Evolutionary conservation across 2,888 invertebrate genomes (phyloP), one percentile per base, ranked within the genome.

Genomic region (Netelia fuscicornis): DNA sequence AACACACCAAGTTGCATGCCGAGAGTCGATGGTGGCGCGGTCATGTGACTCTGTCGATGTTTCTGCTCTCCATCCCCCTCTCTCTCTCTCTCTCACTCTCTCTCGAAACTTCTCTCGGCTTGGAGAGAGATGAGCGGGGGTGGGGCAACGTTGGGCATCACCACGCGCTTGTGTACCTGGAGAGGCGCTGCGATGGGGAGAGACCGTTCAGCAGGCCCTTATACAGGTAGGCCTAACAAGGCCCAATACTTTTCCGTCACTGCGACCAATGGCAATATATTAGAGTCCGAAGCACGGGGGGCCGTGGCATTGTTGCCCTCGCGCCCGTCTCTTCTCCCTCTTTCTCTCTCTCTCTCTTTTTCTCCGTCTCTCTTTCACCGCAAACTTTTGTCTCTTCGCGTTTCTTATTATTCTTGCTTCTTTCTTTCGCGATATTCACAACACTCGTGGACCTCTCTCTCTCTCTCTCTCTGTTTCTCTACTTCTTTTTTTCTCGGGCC

Each of bases 191-290:
- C 56, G 13, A 9, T 48, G 23, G 67, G 48, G 52, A 65, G 42
- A 54, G 52, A 42, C 48, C 72, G 83, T 58, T 80, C 86, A 67
- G 80, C 88, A 91, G 90, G 90, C 90, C 93, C 93, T 93, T 93
- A 93, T 93, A 92, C 91, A 93, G 93, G 91, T 90, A 91, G 89
- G 91, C 91, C 89, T 93, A 93, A 93, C 93, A 92, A 93, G 93
- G 90, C 90, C 91, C 93, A 91, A 93, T 93, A 93, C 92, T 93
- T 93, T 92, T 92, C 89, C 92, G 83, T 90, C 90, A 89, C 88
- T 86, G 89, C 86, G 88, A 86, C 81, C 91, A 89, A 89, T 88
- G 92, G 92, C 91, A 92, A 93, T 93, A 93, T 93, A 93, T 93
- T 93, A 92, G 91, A 91, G 92, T 88, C 90, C 86, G 89, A 91